Evolutionary conservation across 92 coral and sea anemone genomes (phyloP), one percentile per base, ranked within the genome.

Genomic region (Phenganax stokvisi): DNA sequence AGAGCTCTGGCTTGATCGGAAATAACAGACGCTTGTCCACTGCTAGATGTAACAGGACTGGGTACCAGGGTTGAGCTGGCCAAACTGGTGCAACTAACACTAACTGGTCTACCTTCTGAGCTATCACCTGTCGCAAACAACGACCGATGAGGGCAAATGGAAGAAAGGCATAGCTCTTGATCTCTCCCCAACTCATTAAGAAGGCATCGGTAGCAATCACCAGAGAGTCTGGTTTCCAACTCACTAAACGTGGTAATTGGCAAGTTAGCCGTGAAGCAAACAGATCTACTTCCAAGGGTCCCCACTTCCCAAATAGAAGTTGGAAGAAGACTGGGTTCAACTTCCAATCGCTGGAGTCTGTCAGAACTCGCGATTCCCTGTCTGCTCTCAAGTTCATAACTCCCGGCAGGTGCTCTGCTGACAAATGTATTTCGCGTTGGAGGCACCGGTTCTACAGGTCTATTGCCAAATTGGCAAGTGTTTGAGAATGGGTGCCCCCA

Each of bases 31-130:
- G 77, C 31, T 3, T 5, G 51, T 73, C 77, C 16, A 73, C 77
- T 52, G 60, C 59, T 16, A 73, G 16, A 12, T 51, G 77, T 11
- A 73, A 20, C 4, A 73, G 77, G 0, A 73, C 30, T 51, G 77
- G 77, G 28, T 73, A 73, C 77, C 58, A 73, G 20, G 77, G 77
- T 54, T 73, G 77, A 8, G 77, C 61, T 53, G 77, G 77, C 59
- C 47, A 52, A 51, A 73, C 77, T 12, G 74, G 74, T 4, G 74
- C 74, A 6, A 73, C 77, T 13, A 73, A 31, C 13, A 73, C 77
- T 16, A 20, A 27, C 2, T 73, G 77, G 1, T 73, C 77, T 29
- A 73, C 77, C 3, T 52, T 73, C 77, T 51, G 59, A 0, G 77
- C 13, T 58, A 52, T 73, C 25, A 73, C 59, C 51, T 73, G 77